Base-by-base conservation (phyloP, 2,888 invertebrate genomes). In the Kryphioiulus occultus region DNA sequence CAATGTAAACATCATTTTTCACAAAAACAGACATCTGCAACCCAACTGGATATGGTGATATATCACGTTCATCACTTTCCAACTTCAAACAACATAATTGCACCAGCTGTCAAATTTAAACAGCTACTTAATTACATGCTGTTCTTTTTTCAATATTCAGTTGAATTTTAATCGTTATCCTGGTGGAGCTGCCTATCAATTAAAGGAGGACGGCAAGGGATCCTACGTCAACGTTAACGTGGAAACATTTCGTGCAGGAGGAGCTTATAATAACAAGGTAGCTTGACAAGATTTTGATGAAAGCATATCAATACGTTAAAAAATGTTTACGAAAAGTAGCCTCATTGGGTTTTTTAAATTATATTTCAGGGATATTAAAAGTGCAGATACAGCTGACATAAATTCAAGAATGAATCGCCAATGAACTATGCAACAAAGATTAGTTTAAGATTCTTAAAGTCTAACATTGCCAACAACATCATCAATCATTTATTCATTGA, bases 221-320 rank as follows among this genome's bases (percentile, higher is more conserved):
- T 88, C 88, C 4, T 32, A 88, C 68, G 88, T 88, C 26, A 83
- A 88, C 83, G 88, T 88, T 3, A 88, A 88, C 19, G 88, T 88
- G n/a, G 88, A 88, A 53, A 88, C 88, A 32, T 88, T 32, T 83
- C 78, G 88, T 22, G 88, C 86, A 19, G 88, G 88, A 85, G 26
- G 53, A 7, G 83, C 42, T 9, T 83, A 87, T 39, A 86, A 86
- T 68, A 82, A 87, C 82, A 87, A 87, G 87, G 87, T 87, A 78
- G 39, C 1, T 83, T 86, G 26, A 53, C 19, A 86, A 53, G 26
- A 78, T 0, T 30, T 78, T 78, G 78, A 15, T 30, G 78, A 30
- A 17, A 78, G 30, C 78, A 1, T 78, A 78, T 78, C 30, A 78
- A 30, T 30, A 17, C 30, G 12, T n/a, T 2, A n/a, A 53, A n/a